Percentiles rank a stretch among this genome's conserved stretches.
These are phyloP conservation scores for Hippocampus kuda DNA, from an alignment of 2,797 vertebrate genomes.

Conservation along the genomic window DNA sequence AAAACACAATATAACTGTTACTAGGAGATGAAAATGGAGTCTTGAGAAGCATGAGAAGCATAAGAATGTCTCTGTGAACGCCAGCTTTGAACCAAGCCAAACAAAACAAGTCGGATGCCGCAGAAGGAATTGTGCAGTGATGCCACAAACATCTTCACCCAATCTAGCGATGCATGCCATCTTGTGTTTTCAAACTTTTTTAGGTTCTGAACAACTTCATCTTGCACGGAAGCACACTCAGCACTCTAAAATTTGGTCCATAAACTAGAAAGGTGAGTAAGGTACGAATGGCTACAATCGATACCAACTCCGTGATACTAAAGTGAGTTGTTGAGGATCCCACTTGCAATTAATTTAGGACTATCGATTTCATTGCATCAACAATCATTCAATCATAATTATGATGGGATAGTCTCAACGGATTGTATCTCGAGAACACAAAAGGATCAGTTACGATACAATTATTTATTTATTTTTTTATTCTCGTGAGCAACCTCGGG, in stretches of 20 bases:
- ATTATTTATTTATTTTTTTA: not conserved
- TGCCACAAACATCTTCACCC: not conserved
- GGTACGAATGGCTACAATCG: constrained; percentile 24
- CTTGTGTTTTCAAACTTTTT: not conserved
- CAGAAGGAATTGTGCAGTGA: not conserved
- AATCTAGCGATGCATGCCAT: not conserved
- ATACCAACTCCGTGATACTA: constrained; percentile 1
- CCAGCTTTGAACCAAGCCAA: not conserved
- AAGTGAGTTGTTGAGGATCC: constrained; percentile 16
- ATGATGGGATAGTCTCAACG: constrained; percentile 57
- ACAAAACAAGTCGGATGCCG: not conserved
- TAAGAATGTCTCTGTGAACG: not conserved
- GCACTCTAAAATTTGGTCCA: not conserved
- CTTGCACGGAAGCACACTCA: not conserved
- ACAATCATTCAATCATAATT: constrained; percentile 50
- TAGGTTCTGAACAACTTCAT: not conserved
- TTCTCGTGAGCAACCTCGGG: constrained; percentile 45
- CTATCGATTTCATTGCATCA: constrained; percentile 38
- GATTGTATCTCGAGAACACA: constrained; percentile 60
- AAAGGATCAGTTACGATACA: constrained; percentile 59
- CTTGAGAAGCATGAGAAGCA: too few relatives aligned
- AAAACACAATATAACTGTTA: not conserved
- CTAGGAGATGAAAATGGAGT: not conserved
- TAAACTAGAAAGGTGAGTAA: not conserved
- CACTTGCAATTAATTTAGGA: constrained; percentile 38